These are phyloP conservation scores for Tolypeutes matacus DNA, from an alignment of 2,797 vertebrate genomes.

Conservation along the genomic window DNA sequence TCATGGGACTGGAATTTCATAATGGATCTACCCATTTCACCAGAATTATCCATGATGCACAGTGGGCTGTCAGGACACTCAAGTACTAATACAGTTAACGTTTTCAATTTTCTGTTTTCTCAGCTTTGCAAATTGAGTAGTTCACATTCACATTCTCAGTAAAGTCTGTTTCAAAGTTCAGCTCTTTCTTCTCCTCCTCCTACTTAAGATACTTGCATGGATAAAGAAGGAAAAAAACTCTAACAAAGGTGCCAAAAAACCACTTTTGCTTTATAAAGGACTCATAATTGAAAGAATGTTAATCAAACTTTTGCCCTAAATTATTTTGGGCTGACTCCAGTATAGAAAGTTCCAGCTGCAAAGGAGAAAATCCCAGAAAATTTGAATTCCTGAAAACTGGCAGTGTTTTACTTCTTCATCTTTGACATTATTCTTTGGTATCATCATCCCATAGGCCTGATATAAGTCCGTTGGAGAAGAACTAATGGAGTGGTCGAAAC, in stretches of 20 bases:
- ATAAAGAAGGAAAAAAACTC: conserved; percentile 15
- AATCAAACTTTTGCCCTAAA: conserved; percentile 43
- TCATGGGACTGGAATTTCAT: not conserved
- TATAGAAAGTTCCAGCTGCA: not conserved
- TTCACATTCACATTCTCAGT: not conserved
- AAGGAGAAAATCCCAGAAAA: not conserved
- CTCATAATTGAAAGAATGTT: conserved; percentile 32
- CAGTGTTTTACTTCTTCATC: not conserved
- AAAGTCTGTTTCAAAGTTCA: not conserved
- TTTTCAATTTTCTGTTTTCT: not conserved
- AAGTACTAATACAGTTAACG: not conserved
- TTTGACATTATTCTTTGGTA: not conserved
- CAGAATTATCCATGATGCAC: not conserved
- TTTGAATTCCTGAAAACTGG: conserved; percentile 22
- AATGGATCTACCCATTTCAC: not conserved
- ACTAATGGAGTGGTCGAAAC: not conserved
- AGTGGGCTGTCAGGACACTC: not conserved
- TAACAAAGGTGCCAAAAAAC: conserved; percentile 30
- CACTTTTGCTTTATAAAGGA: conserved; percentile 33
- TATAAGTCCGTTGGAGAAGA: not conserved
- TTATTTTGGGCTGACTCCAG: conserved; percentile 38
- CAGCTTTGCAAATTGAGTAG: conserved; percentile 13
- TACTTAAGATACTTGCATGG: not conserved
- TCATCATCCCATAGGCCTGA: not conserved
- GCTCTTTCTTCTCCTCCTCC: not conserved